phyloP scores from a whole-genome alignment of 2,797 vertebrate species.

The Rhabdophis nuchalis region DNA sequence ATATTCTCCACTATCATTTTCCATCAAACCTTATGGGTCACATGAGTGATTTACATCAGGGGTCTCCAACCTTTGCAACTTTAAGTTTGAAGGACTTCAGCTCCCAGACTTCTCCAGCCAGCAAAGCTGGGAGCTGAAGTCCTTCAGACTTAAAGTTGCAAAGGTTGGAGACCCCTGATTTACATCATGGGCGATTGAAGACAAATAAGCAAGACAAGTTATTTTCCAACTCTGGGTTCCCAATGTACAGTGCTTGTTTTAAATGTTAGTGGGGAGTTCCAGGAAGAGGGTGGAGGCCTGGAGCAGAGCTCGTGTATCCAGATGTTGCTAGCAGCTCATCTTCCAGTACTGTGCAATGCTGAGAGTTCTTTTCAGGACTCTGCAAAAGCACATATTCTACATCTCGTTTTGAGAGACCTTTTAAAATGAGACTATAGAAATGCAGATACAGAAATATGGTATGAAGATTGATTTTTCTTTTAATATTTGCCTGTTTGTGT shows the following conservation, averaged over 20 bases:
- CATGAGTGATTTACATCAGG: neutral
- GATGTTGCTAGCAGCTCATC: neutral
- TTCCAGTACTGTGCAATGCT: neutral
- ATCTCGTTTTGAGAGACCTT: neutral
- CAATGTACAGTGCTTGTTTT: neutral
- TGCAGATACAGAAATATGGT: neutral
- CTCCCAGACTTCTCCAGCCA: too few species aligned
- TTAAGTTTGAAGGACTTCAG: too few species aligned
- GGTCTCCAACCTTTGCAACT: too few species aligned
- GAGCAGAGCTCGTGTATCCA: neutral
- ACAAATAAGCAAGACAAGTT: neutral
- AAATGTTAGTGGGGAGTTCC: neutral
- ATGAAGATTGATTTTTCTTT: neutral
- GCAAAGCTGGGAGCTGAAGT: too few species aligned
- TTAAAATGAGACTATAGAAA: neutral
- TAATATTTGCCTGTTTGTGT: neutral
- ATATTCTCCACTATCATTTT: neutral
- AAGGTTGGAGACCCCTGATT: too few species aligned
- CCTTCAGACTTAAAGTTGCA: too few species aligned
- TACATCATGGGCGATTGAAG: neutral
- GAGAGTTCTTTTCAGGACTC: neutral
- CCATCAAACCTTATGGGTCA: neutral
- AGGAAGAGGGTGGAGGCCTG: neutral
- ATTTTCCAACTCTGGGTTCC: neutral
- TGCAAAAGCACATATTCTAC: neutral